Evolutionary conservation across 2,888 invertebrate species (phyloP), one percentile per base, ranked within the genome.

Genomic region (Pristionchus exspectatus): DNA sequence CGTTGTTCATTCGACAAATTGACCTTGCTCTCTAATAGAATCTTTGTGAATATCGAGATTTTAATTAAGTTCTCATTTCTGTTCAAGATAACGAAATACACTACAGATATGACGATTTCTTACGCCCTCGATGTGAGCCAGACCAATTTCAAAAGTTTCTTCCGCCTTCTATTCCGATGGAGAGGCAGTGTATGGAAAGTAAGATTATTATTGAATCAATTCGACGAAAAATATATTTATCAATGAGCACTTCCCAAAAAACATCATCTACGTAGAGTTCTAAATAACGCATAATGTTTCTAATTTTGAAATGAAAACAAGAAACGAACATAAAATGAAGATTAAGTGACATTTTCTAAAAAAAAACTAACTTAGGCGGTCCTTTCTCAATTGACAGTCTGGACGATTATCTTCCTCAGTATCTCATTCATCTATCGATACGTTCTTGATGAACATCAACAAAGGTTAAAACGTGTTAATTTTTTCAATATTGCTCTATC

Each of bases 381-480:
- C 2, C 85, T 92, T 12, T 91, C 92, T 18, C 94, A 94, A 91
- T 88, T 94, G 21, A 54, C 90, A 7, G 90, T 92, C 12, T 94
- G 94, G 94, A 93, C 93, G 12, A 69, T 91, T 4, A 74, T 91
- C 18, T 94, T 94, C 87, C 91, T 93, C 21, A n/a, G 92, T 38
- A 94, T 94, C 84, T 93, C 93, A 81, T 91, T 92, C 77, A 85
- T 94, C 88, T 94, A 94, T 90, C 91, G 94, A 63, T 93, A 93
- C 87, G 44, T 92, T 14, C 81, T 94, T 38, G 90, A 91, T 27
- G 90, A 91, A 50, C 74, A 91, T 9, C 92, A 93, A 56, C 93
- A 94, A 90, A 90, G 89, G 94, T 94, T 74, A 90, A 30, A 30
- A 9, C 30, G 30, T 14, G 33, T 30, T 72, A 1, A 69, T 69